These are phyloP conservation scores for Spodoptera frugiperda DNA, from an alignment of 1,140 invertebrate species.

Conservation along the genomic window DNA sequence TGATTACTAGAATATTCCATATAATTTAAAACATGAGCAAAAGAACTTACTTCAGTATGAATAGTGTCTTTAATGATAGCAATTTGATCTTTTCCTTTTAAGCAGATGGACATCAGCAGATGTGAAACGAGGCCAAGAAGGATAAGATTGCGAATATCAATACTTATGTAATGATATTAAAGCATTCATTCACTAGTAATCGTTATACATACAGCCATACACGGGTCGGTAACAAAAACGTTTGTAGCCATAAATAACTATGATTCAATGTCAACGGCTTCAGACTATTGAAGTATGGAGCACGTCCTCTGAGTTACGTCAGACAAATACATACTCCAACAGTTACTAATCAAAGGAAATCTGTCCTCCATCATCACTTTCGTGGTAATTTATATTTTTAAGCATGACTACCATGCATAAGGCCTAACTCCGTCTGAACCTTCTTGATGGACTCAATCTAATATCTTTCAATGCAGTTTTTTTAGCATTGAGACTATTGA, in stretches of 20 bases:
- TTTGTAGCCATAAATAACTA: constrained; percentile 74
- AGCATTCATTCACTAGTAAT: constrained; percentile 72
- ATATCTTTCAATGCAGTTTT: too few species aligned
- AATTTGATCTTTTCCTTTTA: constrained; percentile 41
- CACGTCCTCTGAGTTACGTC: constrained; percentile 44
- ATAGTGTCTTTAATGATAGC: not conserved
- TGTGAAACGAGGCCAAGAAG: constrained; percentile 58
- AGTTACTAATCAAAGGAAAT: not conserved
- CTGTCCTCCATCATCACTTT: too few species aligned
- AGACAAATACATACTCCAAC: constrained; percentile 21
- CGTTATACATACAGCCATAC: constrained; percentile 56
- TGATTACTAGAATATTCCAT: not conserved
- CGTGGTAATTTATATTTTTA: too few species aligned
- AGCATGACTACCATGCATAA: too few species aligned
- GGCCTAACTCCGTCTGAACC: too few species aligned
- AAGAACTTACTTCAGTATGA: not conserved
- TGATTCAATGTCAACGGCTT: constrained; percentile 75
- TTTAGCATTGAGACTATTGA: too few species aligned
- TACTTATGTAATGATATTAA: constrained; percentile 59
- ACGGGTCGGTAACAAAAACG: constrained; percentile 66
- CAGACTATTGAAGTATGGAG: constrained; percentile 34
- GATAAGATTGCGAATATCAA: constrained; percentile 60
- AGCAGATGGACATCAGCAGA: constrained; percentile 49
- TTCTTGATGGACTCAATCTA: too few species aligned
- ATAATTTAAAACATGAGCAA: too few species aligned